Evolutionary conservation across 2,888 invertebrate genomes (phyloP).

Genomic region (Limnephilus marmoratus): DNA sequence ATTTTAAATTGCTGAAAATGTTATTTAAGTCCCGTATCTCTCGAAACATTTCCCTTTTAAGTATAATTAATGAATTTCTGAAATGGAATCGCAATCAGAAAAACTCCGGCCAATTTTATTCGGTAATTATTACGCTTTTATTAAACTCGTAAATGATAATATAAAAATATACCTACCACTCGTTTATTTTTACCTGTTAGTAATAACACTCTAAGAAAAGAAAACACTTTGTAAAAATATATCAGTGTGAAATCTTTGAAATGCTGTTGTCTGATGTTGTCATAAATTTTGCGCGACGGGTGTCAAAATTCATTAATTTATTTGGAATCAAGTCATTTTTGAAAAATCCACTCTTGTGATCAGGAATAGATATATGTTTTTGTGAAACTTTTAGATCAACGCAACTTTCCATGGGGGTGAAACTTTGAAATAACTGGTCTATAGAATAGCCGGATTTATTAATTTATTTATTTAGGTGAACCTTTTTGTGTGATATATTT

Average conservation of each 20-base stretch:
- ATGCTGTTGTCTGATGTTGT: not conserved
- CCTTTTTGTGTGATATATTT: not conserved
- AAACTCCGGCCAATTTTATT: not conserved
- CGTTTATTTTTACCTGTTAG: not conserved
- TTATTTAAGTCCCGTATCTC: not conserved
- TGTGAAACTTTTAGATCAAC: not conserved
- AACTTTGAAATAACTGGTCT: no score
- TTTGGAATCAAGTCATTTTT: not conserved
- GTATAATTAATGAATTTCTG: not conserved
- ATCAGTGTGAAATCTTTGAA: not conserved
- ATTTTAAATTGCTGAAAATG: constrained; percentile 2
- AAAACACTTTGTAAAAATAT: not conserved
- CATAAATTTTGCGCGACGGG: not conserved
- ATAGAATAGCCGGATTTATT: no score
- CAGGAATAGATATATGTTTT: not conserved
- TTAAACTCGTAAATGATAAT: not conserved
- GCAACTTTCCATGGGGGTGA: no score
- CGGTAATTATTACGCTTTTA: no score
- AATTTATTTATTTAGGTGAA: no score
- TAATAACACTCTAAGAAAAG: not conserved
- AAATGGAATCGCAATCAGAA: not conserved
- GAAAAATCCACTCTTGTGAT: not conserved
- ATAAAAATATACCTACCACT: not conserved
- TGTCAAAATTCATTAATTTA: not conserved
- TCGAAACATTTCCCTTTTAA: not conserved